These are phyloP conservation scores for Pachliopta kotzebuea DNA, from an alignment of 2,888 invertebrate genomes.

Conservation along the genomic window DNA sequence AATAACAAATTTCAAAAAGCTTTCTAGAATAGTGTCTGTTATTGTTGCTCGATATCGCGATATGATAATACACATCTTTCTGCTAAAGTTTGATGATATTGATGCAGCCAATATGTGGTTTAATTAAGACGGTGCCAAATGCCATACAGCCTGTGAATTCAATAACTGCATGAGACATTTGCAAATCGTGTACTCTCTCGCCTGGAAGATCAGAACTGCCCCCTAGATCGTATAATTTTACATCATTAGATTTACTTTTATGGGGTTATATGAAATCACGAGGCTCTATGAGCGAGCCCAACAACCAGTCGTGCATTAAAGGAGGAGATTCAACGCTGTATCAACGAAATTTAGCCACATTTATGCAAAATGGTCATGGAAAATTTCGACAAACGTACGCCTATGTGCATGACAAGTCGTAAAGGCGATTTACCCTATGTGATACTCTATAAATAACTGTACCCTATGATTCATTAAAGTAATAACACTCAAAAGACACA, in stretches of 20 bases:
- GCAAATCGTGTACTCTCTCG: background rate
- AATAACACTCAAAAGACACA: background rate
- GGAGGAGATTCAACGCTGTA: background rate
- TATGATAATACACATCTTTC: slow-evolving; percentile 29
- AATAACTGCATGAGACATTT: background rate
- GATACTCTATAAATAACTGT: slow-evolving; percentile 1
- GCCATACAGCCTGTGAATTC: background rate
- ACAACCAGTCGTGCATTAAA: background rate
- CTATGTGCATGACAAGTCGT: no score
- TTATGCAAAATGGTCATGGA: background rate
- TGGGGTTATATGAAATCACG: no score
- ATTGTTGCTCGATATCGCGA: slow-evolving; percentile 35
- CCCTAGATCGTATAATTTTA: background rate
- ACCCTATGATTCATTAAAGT: background rate
- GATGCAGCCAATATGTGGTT: background rate
- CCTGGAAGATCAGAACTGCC: background rate
- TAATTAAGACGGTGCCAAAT: background rate
- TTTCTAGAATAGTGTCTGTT: background rate
- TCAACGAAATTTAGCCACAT: background rate
- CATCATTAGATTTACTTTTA: no score
- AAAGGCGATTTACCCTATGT: background rate
- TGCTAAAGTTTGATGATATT: slow-evolving; percentile 1
- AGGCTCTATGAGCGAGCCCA: background rate
- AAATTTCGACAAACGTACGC: no score
- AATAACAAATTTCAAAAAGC: no score